Conservation (phyloP, 2,888 invertebrate species). For the Cremastobaeus sp. region DNA sequence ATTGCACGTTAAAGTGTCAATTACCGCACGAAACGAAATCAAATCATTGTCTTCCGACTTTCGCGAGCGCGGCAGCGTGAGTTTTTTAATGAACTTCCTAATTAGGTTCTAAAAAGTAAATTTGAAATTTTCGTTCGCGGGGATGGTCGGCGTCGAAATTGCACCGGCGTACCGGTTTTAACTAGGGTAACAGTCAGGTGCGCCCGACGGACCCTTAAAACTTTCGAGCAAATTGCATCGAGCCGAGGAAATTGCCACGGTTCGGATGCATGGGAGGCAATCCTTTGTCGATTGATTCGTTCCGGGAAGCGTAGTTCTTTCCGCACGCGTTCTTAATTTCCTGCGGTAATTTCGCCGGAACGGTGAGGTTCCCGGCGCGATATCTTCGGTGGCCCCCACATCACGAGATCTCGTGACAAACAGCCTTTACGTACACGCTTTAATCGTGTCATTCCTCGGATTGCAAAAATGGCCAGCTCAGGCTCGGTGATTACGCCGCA, state of each 20-base stretch:
- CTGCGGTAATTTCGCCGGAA: constrained; percentile 67
- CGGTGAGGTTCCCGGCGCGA: constrained; percentile 60
- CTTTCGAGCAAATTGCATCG: constrained; percentile 70
- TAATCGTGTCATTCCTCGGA: constrained; percentile 46
- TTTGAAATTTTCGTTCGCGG: constrained; percentile 42
- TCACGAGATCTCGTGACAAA: constrained; percentile 62
- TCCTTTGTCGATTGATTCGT: constrained; percentile 70
- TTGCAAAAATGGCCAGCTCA: not conserved
- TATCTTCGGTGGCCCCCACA: constrained; percentile 39
- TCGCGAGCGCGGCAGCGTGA: too few relatives aligned
- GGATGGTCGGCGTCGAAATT: constrained; percentile 55
- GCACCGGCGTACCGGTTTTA: constrained; percentile 43
- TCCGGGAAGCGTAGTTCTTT: constrained; percentile 69
- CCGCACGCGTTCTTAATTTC: constrained; percentile 70
- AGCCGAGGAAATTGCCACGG: constrained; percentile 67
- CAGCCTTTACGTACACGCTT: constrained; percentile 61
- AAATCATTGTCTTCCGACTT: constrained; percentile 22
- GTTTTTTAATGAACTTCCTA: constrained; percentile 46
- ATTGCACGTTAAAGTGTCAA: constrained; percentile 23
- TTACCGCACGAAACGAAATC: constrained; percentile 45
- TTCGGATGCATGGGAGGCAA: constrained; percentile 66
- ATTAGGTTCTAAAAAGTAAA: constrained; percentile 50
- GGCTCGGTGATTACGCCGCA: not conserved
- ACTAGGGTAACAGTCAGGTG: constrained; percentile 58
- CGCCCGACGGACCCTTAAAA: constrained; percentile 63